Percentiles rank a stretch among this genome's conserved stretches.
phyloP scores from a whole-genome alignment of 30 jellyfish, hydroid and myxozoan genomes.

The Nemopilema nomurai region DNA sequence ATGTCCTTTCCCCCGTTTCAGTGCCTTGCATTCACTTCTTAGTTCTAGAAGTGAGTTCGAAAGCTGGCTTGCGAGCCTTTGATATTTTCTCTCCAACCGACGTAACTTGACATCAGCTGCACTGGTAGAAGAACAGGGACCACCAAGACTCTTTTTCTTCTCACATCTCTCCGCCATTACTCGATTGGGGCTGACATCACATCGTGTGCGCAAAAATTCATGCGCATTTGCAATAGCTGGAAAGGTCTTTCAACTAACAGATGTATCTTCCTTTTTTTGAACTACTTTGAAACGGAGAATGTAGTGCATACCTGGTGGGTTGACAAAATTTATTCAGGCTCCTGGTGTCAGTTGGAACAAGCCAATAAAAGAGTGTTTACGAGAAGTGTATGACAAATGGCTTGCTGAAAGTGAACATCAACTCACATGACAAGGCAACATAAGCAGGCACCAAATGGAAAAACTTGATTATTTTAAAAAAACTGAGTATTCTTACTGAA shows the following conservation, averaged over 20 bases:
- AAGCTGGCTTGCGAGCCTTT: background rate
- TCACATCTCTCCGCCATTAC: background rate
- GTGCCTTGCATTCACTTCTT: background rate
- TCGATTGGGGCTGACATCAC: background rate
- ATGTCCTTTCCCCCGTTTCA: background rate
- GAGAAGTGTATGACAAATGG: slow-evolving; percentile 28
- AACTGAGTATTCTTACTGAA: background rate
- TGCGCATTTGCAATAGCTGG: background rate
- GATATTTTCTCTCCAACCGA: background rate
- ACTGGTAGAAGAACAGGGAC: background rate
- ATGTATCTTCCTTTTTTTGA: background rate
- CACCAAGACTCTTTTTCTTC: background rate
- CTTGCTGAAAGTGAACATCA: slow-evolving; percentile 23
- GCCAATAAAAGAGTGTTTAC: slow-evolving; percentile 12
- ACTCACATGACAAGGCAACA: slow-evolving; percentile 24
- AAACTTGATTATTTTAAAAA: background rate
- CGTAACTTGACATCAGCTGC: background rate
- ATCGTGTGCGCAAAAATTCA: background rate
- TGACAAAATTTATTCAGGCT: slow-evolving; percentile 36
- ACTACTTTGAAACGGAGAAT: background rate
- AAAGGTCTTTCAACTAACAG: background rate
- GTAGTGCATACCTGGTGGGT: slow-evolving; percentile 42
- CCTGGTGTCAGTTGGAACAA: slow-evolving; percentile 55
- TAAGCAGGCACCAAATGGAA: background rate
- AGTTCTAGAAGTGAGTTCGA: background rate